Conservation (phyloP, 2,888 invertebrate genomes). For the Penaeus monodon region DNA sequence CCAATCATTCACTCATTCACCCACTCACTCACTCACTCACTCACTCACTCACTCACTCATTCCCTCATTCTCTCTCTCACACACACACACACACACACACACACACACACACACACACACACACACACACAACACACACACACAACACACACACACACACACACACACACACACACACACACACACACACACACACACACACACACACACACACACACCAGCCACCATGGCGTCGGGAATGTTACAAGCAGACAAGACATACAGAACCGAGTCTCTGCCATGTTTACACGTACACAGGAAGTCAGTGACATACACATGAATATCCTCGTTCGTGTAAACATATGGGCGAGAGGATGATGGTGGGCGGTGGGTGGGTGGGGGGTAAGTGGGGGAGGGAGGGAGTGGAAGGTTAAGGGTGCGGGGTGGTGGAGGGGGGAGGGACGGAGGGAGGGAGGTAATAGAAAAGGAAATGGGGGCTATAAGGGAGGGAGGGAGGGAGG, state of each 20-base stretch:
- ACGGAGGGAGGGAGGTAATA: too few species aligned
- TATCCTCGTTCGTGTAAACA: not conserved
- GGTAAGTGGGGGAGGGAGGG: too few species aligned
- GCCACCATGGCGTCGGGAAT: not conserved
- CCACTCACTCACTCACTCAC: not conserved
- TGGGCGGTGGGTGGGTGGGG: too few species aligned
- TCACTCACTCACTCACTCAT: too few species aligned
- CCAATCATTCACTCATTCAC: too few species aligned
- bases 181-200: not conserved
- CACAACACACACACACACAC: conserved; percentile 10
- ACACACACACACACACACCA: conserved; percentile 11
- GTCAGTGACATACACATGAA: not conserved
- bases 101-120: conserved; percentile 11
- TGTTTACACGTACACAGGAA: not conserved
- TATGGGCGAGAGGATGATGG: too few species aligned
- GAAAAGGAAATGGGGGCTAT: too few species aligned
- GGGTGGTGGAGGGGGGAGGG: not conserved
- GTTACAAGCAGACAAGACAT: too few species aligned
- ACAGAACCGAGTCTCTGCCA: too few species aligned
- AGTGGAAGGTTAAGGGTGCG: too few species aligned
- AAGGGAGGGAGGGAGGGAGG: too few species aligned
- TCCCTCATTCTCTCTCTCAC: not conserved
- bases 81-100: too few species aligned
- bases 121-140: not conserved
- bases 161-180: not conserved